phyloP scores from a whole-genome alignment of 2,797 vertebrate species.

The Hapalemur alaotrensis region DNA sequence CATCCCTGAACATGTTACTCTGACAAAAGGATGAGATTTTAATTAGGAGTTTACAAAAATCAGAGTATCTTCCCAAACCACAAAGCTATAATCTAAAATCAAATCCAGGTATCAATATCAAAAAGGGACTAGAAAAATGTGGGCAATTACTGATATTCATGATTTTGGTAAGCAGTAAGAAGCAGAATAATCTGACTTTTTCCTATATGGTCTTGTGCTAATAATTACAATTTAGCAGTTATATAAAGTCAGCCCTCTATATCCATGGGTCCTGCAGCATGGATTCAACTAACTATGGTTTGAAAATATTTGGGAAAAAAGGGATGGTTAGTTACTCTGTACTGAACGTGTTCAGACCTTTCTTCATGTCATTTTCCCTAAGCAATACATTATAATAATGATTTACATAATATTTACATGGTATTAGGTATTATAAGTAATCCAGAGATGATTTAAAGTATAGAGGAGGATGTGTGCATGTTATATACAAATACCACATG shows the following conservation, averaged over 20 bases:
- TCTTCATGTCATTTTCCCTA: neutral
- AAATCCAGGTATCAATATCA: neutral
- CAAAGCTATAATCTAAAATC: neutral
- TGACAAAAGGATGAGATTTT: neutral
- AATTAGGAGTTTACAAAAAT: neutral
- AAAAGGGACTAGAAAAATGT: neutral
- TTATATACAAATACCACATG: neutral
- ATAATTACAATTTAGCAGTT: neutral
- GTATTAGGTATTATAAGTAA: neutral
- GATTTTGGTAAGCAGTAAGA: neutral
- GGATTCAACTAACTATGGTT: neutral
- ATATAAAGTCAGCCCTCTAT: neutral
- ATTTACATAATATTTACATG: neutral
- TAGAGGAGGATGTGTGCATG: neutral
- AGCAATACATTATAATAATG: neutral
- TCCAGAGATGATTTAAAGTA: neutral
- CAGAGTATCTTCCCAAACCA: neutral
- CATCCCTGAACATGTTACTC: neutral
- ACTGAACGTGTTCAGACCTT: neutral
- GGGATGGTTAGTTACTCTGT: neutral
- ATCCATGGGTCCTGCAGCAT: neutral
- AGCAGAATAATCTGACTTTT: neutral
- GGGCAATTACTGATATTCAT: neutral
- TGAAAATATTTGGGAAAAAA: neutral
- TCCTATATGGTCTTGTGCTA: neutral